Evolutionary conservation across 2,797 vertebrate species (phyloP).

Genomic region (Sebastes diaconus): DNA sequence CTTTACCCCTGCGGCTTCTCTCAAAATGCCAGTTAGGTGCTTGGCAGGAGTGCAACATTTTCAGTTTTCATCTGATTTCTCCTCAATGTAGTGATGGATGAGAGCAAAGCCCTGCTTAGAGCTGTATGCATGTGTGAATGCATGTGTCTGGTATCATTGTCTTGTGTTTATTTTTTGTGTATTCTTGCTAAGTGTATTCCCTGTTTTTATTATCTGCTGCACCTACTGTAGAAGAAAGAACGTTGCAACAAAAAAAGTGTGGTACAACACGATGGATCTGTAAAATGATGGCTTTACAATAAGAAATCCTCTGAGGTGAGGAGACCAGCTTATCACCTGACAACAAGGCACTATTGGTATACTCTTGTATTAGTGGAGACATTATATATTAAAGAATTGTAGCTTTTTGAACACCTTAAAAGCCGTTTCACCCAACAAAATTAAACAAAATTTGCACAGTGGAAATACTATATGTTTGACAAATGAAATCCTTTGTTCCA

Average conservation of each 20-base stretch:
- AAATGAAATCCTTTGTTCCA: too few species aligned
- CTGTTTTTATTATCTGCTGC: not conserved
- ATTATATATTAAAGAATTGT: not conserved
- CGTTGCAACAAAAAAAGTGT: not conserved
- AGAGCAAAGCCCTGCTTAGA: slow-evolving; percentile 1
- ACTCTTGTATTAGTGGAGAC: not conserved
- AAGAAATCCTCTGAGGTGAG: not conserved
- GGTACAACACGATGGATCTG: not conserved
- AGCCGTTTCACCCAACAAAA: too few species aligned
- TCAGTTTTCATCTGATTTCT: slow-evolving; percentile 34
- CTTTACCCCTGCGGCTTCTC: slow-evolving; percentile 42
- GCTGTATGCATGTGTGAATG: not conserved
- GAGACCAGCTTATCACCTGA: not conserved
- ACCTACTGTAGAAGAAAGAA: not conserved
- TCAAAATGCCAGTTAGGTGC: slow-evolving; percentile 50
- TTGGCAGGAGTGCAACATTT: slow-evolving; percentile 49
- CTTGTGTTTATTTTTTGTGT: not conserved
- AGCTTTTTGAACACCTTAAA: not conserved
- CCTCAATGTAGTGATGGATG: slow-evolving; percentile 7
- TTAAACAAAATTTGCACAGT: too few species aligned
- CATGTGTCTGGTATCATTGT: not conserved
- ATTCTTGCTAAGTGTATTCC: not conserved
- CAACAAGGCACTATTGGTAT: not conserved
- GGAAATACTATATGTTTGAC: too few species aligned
- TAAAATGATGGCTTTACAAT: not conserved